Evolutionary conservation across 2,113 vertebrate genomes (phyloP).

Genomic region (Etia nguti): DNA sequence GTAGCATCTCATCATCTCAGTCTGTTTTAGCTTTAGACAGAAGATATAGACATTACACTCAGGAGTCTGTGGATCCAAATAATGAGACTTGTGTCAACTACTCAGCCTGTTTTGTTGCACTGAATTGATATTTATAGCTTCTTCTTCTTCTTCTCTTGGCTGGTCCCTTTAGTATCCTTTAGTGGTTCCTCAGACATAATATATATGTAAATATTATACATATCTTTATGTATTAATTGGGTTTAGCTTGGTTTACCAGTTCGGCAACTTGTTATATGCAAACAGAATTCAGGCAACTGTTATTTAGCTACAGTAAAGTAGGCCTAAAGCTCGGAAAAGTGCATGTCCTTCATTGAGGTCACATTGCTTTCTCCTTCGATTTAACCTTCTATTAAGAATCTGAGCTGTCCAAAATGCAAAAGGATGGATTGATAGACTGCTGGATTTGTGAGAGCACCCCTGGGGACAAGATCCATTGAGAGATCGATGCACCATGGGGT

Average conservation of each 20-base stretch:
- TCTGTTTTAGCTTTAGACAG: neutral
- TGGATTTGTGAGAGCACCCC: slow-evolving; percentile 36
- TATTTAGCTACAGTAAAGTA: neutral
- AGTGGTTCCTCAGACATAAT: too few species aligned
- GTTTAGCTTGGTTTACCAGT: neutral
- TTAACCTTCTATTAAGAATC: slow-evolving; percentile 18
- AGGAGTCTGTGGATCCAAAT: neutral
- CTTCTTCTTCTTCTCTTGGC: neutral
- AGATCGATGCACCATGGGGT: slow-evolving; percentile 51
- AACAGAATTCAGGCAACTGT: neutral
- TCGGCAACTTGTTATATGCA: neutral
- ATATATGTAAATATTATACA: neutral
- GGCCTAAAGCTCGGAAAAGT: neutral
- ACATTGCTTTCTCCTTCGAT: slow-evolving; percentile 21
- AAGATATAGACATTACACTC: neutral
- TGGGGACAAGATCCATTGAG: slow-evolving; percentile 47
- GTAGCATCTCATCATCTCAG: neutral
- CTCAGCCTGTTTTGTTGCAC: neutral
- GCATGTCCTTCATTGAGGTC: slow-evolving; percentile 35
- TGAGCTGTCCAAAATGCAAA: neutral
- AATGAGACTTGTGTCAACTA: neutral
- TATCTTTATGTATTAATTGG: neutral
- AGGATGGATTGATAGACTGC: slow-evolving; percentile 28
- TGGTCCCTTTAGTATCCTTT: too few species aligned
- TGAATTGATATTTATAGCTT: neutral